phyloP scores from a whole-genome alignment of 1,140 invertebrate species.

The Pemphigus obesinymphae region DNA sequence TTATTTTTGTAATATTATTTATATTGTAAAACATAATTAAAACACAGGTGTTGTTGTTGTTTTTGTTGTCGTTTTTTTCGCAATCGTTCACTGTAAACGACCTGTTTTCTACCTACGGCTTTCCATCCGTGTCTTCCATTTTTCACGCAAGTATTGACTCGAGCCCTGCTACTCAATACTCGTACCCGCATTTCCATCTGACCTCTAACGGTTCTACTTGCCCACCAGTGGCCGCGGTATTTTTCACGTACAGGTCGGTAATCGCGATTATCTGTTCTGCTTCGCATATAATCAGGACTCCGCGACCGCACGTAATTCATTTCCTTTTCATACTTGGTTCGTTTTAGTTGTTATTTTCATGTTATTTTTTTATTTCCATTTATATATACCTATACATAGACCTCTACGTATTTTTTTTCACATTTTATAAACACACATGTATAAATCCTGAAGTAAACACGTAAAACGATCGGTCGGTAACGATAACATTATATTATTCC shows the following conservation, averaged over 20 bases:
- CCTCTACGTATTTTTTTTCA: not conserved
- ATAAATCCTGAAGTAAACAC: not conserved
- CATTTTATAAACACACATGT: not conserved
- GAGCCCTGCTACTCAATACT: not conserved
- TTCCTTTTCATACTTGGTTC: conserved; percentile 33
- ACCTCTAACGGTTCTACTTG: conserved; percentile 17
- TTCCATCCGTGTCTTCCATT: not conserved
- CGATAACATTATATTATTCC: not conserved
- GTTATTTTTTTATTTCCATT: not conserved
- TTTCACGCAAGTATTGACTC: not conserved
- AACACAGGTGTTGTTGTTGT: not conserved
- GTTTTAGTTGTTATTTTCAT: conserved; percentile 18
- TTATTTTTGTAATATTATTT: too few species aligned
- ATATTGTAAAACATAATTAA: too few species aligned
- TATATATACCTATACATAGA: too few species aligned
- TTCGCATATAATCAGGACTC: conserved; percentile 14
- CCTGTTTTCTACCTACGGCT: not conserved
- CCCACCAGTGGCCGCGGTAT: not conserved
- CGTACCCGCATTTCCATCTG: not conserved
- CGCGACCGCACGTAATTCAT: conserved; percentile 20
- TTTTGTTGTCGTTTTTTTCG: not conserved
- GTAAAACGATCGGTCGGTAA: not conserved
- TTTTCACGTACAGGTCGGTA: not conserved
- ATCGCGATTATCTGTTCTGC: conserved; percentile 28
- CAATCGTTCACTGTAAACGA: not conserved